Percentiles rank a stretch among this genome's conserved stretches.
These are phyloP conservation scores for Aelia acuminata DNA, from an alignment of 2,888 invertebrate species.

Conservation along the genomic window DNA sequence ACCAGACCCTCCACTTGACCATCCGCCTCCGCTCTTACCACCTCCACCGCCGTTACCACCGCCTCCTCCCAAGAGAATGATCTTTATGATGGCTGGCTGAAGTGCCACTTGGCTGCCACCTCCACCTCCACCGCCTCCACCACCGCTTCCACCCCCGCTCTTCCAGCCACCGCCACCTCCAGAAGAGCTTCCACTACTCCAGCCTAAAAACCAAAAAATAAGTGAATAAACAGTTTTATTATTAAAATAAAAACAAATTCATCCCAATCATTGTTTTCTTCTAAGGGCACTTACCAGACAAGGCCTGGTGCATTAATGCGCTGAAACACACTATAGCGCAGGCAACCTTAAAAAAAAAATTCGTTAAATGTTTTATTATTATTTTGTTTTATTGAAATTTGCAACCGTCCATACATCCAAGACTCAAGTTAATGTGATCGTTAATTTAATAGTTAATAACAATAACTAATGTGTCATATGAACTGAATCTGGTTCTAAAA, in stretches of 20 bases:
- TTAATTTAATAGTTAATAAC: no score
- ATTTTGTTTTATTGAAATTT: no score
- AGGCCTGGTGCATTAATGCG: background rate
- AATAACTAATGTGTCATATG: no score
- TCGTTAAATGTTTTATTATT: no score
- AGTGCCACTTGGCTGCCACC: background rate
- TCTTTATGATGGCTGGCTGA: background rate
- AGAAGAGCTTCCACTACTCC: background rate
- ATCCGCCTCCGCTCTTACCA: background rate
- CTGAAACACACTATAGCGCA: background rate
- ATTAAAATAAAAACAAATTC: no score
- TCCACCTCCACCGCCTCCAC: background rate
- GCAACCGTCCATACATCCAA: no score
- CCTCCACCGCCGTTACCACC: background rate
- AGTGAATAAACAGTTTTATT: no score
- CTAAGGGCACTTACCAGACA: background rate
- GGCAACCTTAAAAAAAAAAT: background rate
- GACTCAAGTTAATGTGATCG: no score
- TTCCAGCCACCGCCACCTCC: background rate
- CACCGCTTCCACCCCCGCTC: background rate
- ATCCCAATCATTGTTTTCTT: no score
- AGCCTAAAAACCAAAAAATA: background rate
- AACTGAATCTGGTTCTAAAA: no score
- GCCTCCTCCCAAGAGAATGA: background rate
- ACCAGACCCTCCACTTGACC: conserved; percentile 23